Evolutionary conservation across 2,797 vertebrate species (phyloP), one percentile per base, ranked within the genome.

Genomic region (Chloroceryle amazona): DNA sequence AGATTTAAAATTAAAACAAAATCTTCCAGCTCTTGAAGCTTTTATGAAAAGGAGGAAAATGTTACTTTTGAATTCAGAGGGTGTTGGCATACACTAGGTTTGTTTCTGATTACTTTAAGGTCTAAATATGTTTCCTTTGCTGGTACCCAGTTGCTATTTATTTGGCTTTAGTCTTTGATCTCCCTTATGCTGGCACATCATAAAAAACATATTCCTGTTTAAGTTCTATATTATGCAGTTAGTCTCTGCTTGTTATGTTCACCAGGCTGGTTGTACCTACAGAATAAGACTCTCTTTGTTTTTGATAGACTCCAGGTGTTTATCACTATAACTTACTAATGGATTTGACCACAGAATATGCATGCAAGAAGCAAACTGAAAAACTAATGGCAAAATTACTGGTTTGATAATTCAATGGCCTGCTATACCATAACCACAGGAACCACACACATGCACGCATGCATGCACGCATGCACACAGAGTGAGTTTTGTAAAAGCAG

Each of bases 271-370:
- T 90, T 96, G 92, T 90, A 89, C 81, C 78, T 95, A 95, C 88
- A 82, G 98, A 98, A 98, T 98, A 98, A 98, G 96, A 93, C 97
- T 96, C 81, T 98, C 98, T 98, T 98, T 99, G 98, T 98, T 98
- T 98, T 98, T 98, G 98, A 98, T 98, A 95, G 98, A 97, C 97
- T 98, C 98, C 98, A 98, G 98, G 98, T 98, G 98, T 98, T 99
- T 98, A 98, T 98, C 97, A 91, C 96, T 97, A 29, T 96, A 97
- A 97, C 96, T 97, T 97, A 97, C 98, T 98, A 98, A 98, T 98
- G 95, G 97, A 97, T 98, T 97, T 97, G 96, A 98, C 98, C 97
- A 67, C 97, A 96, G 96, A 97, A 97, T 95, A 96, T 86, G 63
- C 54, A 91, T 74, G 81, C 93, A 97, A 98, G 97, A 94, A 96